Percentiles rank a stretch among this genome's conserved stretches.
Evolutionary conservation across 2,888 invertebrate genomes (phyloP).

Genomic region (Saturnia pavonia): DNA sequence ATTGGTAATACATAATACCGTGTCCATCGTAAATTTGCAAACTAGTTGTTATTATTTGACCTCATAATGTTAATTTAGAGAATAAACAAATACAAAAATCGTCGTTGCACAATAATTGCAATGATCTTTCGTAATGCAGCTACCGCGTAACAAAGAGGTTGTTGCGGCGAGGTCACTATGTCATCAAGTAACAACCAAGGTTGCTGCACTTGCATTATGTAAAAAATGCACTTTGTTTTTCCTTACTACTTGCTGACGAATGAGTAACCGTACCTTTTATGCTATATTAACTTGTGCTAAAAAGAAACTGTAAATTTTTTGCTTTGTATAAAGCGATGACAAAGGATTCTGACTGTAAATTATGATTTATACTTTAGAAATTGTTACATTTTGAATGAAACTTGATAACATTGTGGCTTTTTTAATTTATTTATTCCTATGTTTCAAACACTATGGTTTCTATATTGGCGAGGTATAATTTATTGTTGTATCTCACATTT

Average conservation of each 20-base stretch:
- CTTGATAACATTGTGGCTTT: background rate
- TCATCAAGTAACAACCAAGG: slow-evolving; percentile 18
- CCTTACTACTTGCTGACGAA: slow-evolving; percentile 17
- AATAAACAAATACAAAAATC: slow-evolving; percentile 25
- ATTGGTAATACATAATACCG: background rate
- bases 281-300: background rate
- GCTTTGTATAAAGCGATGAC: background rate
- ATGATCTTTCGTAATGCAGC: slow-evolving; percentile 17
- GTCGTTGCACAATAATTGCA: slow-evolving; percentile 18
- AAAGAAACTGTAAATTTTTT: background rate
- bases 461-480: no score
- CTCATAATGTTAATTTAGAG: slow-evolving; percentile 26
- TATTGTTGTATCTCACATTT: no score
- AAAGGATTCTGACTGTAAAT: background rate
- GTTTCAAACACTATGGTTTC: no score
- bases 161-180: slow-evolving; percentile 13
- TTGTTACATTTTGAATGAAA: no score
- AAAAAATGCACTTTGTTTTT: slow-evolving; percentile 14
- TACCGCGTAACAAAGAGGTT: slow-evolving; percentile 10
- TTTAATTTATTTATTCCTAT: no score
- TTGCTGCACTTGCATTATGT: slow-evolving; percentile 22
- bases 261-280: background rate
- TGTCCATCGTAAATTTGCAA: background rate
- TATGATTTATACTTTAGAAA: no score
- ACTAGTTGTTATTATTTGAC: background rate